phyloP scores from a whole-genome alignment of 2,888 invertebrate species.

The Anagyrus pseudococci region DNA sequence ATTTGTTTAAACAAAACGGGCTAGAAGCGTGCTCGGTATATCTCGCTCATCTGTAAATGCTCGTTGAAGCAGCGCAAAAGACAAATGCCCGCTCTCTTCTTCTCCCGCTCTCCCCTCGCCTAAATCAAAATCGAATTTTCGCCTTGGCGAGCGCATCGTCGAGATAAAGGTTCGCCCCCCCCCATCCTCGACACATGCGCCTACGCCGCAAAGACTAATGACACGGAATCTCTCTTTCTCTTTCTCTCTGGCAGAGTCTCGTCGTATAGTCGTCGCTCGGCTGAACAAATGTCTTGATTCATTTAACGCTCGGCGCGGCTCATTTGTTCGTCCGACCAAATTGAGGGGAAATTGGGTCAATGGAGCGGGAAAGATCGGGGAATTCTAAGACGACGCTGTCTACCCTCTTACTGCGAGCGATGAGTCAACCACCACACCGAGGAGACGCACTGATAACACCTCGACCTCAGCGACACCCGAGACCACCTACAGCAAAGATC shows the following conservation, averaged over 20 bases:
- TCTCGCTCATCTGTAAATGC: too few species aligned
- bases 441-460: neutral
- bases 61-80: constrained; percentile 9
- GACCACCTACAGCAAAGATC: too few species aligned
- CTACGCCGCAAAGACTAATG: constrained; percentile 47
- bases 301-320: constrained; percentile 41
- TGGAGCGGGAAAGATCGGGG: constrained; percentile 42
- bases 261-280: constrained; percentile 41
- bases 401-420: neutral
- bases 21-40: too few species aligned
- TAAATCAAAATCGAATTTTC: constrained; percentile 37
- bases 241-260: constrained; percentile 26
- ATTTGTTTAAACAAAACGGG: too few species aligned
- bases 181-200: constrained; percentile 12
- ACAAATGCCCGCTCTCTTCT: constrained; percentile 18
- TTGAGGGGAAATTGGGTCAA: constrained; percentile 58
- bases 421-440: neutral
- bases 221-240: constrained; percentile 44
- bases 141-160: constrained; percentile 12
- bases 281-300: constrained; percentile 57
- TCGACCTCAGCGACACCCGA: neutral
- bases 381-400: neutral
- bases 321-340: constrained; percentile 38
- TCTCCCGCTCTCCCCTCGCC: too few species aligned
- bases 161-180: constrained; percentile 15